These are phyloP conservation scores for Melopsittacus undulatus DNA, from an alignment of 2,797 vertebrate genomes.

Conservation along the genomic window DNA sequence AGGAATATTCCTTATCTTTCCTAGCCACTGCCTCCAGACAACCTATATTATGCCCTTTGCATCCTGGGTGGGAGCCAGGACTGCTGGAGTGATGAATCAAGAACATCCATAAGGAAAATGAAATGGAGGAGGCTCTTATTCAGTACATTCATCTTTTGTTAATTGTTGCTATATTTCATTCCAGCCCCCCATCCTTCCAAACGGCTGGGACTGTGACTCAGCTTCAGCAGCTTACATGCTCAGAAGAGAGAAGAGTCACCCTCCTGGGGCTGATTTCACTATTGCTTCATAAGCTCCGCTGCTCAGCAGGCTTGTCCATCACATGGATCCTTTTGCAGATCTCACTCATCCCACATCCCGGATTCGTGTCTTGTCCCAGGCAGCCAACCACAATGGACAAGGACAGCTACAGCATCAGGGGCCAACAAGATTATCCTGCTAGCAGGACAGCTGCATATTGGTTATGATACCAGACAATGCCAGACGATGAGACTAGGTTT, in stretches of 20 bases:
- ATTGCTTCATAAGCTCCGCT: not conserved
- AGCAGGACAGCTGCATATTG: not conserved
- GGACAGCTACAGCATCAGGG: not conserved
- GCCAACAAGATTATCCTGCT: not conserved
- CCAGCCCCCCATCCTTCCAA: not conserved
- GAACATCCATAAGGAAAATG: constrained; percentile 55
- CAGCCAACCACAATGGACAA: not conserved
- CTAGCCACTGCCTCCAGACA: constrained; percentile 30
- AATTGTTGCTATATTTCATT: constrained; percentile 57
- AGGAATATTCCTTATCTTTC: constrained; percentile 11
- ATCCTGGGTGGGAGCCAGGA: constrained; percentile 32
- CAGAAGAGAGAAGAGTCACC: constrained; percentile 13
- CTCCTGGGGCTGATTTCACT: constrained; percentile 16
- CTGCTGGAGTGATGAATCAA: constrained; percentile 42
- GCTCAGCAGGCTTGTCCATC: not conserved
- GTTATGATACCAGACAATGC: not conserved
- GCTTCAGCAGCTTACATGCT: not conserved
- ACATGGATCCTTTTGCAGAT: not conserved
- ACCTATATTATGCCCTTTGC: constrained; percentile 13
- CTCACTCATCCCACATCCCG: not conserved
- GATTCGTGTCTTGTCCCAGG: not conserved
- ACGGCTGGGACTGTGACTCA: constrained; percentile 24
- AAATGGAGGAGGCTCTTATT: constrained; percentile 49
- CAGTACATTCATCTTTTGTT: constrained; percentile 41
- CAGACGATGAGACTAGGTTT: not conserved